Percentiles rank a stretch among this genome's conserved stretches.
Evolutionary conservation across 2,113 vertebrate species (phyloP).

Genomic region (Cisticola juncidis): DNA sequence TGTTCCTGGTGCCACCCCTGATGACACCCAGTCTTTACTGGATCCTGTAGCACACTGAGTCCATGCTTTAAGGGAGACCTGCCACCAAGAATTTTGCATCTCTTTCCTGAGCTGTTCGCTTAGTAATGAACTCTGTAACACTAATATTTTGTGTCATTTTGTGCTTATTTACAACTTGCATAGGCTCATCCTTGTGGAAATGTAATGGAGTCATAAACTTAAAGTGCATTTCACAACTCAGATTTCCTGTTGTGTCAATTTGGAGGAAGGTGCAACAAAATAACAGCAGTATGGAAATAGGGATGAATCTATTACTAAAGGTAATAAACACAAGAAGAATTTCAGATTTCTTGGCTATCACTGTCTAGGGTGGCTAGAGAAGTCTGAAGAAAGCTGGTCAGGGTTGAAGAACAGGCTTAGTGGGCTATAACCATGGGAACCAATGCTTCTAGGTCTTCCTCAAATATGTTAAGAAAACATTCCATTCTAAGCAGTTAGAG

Average conservation of each 20-base stretch:
- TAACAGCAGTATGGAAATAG: not conserved
- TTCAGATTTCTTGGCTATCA: not conserved
- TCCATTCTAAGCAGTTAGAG: not conserved
- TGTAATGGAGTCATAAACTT: not conserved
- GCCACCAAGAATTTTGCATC: not conserved
- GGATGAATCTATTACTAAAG: not conserved
- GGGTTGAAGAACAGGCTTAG: not conserved
- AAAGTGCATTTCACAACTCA: not conserved
- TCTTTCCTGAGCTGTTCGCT: not conserved
- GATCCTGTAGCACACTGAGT: not conserved
- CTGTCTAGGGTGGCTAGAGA: not conserved
- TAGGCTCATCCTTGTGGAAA: not conserved
- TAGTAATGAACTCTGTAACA: not conserved
- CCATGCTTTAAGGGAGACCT: not conserved
- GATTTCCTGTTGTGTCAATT: not conserved
- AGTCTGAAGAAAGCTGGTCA: not conserved
- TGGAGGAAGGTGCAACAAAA: not conserved
- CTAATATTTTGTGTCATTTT: not conserved
- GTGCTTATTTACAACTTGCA: not conserved
- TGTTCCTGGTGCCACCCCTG: not conserved
- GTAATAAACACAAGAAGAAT: not conserved
- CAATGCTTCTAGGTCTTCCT: not conserved
- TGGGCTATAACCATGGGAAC: not conserved
- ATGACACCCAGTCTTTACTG: rapidly evolving
- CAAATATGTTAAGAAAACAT: slow-evolving; percentile 30